These are phyloP conservation scores for Steinernema scapterisci DNA, from an alignment of 2,888 invertebrate species.

Conservation along the genomic window DNA sequence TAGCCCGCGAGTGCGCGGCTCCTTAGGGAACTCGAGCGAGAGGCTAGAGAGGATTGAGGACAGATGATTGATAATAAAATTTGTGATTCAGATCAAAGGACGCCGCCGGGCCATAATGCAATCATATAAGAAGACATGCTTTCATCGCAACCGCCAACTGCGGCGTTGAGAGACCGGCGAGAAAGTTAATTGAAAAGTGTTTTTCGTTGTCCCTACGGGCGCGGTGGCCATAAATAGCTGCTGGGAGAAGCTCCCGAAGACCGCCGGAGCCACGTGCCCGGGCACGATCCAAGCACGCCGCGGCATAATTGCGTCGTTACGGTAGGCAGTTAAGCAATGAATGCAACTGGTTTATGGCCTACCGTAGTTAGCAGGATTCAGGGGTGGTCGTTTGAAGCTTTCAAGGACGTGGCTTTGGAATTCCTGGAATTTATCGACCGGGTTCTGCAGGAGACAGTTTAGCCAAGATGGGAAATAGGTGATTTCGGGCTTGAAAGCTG, in stretches of 20 bases:
- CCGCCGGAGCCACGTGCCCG: no score
- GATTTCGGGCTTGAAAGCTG: no score
- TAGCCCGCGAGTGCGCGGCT: constrained; percentile 20
- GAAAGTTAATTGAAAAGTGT: constrained; percentile 30
- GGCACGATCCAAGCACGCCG: no score
- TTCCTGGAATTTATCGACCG: no score
- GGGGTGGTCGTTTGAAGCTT: no score
- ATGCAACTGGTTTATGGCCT: not conserved
- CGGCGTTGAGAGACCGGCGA: constrained; percentile 1
- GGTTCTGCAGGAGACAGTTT: no score
- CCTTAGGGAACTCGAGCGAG: not conserved
- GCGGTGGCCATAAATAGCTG: constrained; percentile 4
- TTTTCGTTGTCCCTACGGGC: constrained; percentile 28
- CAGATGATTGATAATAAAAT: constrained; percentile 32
- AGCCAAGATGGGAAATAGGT: no score
- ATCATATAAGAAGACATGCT: constrained; percentile 33
- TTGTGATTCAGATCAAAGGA: constrained; percentile 29
- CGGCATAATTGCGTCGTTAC: not conserved
- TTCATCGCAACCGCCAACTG: constrained; percentile 27
- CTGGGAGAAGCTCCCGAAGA: no score
- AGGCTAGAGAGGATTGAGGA: constrained; percentile 9
- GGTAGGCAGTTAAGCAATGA: not conserved
- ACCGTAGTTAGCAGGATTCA: no score
- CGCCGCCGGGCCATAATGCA: constrained; percentile 26
- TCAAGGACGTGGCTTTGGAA: no score